phyloP scores from a whole-genome alignment of 2,113 vertebrate genomes.

The Trochalopteron elliotii region DNA sequence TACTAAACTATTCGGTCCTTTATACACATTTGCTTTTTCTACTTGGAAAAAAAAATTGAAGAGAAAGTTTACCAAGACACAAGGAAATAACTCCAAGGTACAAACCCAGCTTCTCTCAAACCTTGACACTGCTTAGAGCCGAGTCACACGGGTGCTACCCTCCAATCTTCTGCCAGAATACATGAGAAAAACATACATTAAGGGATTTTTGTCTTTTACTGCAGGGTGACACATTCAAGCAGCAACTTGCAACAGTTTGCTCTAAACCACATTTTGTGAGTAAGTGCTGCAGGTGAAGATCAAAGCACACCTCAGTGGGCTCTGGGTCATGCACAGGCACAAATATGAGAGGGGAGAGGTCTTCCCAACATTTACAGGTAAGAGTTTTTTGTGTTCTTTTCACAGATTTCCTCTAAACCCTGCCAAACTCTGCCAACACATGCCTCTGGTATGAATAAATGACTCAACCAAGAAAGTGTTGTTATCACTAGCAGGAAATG shows the following conservation, averaged over 20 bases:
- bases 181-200: neutral
- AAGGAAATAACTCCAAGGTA: neutral
- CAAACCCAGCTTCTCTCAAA: neutral
- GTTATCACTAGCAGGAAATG: neutral
- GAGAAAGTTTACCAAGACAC: neutral
- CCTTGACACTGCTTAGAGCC: neutral
- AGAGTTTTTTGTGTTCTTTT: neutral
- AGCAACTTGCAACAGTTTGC: neutral
- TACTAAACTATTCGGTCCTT: neutral
- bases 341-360: neutral
- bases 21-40: neutral
- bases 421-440: slow-evolving; percentile 11
- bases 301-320: neutral
- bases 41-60: neutral
- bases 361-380: neutral
- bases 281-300: neutral
- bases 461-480: neutral
- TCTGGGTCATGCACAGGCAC: neutral
- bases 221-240: neutral
- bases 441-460: neutral
- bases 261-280: neutral
- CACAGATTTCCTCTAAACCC: neutral
- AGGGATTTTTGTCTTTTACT: neutral
- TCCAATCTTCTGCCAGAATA: neutral
- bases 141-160: neutral